These are phyloP conservation scores for Dione vanillae DNA, from an alignment of 2,888 invertebrate genomes.

Conservation along the genomic window DNA sequence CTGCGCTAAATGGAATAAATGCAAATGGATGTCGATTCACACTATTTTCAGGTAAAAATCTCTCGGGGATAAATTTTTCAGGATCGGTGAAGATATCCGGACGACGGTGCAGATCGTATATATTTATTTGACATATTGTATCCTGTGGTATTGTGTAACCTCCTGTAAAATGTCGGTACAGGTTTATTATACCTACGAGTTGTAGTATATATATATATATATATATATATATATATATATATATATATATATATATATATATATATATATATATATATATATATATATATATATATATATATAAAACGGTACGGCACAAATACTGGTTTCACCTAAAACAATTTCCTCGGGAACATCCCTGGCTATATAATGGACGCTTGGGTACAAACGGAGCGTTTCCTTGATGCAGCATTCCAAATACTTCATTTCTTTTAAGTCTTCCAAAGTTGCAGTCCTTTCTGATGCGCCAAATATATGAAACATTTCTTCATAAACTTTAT, in stretches of 20 bases:
- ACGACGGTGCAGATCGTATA: slow-evolving; percentile 86
- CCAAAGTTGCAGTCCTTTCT: slow-evolving; percentile 83
- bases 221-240: too few species aligned
- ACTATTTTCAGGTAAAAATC: slow-evolving; percentile 86
- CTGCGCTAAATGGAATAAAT: slow-evolving; percentile 88
- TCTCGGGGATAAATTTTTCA: slow-evolving; percentile 87
- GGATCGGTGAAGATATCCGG: slow-evolving; percentile 86
- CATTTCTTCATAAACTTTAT: slow-evolving; percentile 43
- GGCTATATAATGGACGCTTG: slow-evolving; percentile 86
- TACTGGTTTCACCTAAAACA: slow-evolving; percentile 42
- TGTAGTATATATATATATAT: too few species aligned
- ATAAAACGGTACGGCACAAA: too few species aligned
- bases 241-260: too few species aligned
- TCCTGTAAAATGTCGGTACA: too few species aligned
- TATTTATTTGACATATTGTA: slow-evolving; percentile 69
- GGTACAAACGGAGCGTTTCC: slow-evolving; percentile 86
- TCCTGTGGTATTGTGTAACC: slow-evolving; percentile 76
- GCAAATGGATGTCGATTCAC: slow-evolving; percentile 83
- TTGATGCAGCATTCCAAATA: slow-evolving; percentile 88
- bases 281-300: too few species aligned
- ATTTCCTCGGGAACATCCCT: slow-evolving; percentile 83
- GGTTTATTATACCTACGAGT: too few species aligned
- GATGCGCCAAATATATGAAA: slow-evolving; percentile 84
- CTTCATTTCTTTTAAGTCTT: slow-evolving; percentile 83
- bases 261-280: too few species aligned